phyloP scores from a whole-genome alignment of 2,888 invertebrate species.

The Steromphala cineraria region DNA sequence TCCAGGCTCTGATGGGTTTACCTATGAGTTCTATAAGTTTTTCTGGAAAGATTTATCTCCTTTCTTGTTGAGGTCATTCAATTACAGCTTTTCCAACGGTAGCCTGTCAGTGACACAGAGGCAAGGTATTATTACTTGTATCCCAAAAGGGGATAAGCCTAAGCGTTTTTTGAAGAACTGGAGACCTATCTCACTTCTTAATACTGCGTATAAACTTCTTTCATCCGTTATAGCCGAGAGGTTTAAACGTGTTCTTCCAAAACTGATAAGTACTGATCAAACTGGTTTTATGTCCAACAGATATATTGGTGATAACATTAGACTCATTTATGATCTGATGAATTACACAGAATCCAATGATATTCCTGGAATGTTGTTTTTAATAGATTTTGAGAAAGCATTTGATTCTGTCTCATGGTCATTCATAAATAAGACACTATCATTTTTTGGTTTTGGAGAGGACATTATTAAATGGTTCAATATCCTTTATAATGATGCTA shows the following conservation, averaged over 20 bases:
- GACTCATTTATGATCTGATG: slow-evolving; percentile 31
- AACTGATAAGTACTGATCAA: slow-evolving; percentile 25
- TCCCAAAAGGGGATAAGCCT: too few relatives aligned
- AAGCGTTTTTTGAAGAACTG: slow-evolving; percentile 28
- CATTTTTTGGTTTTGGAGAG: slow-evolving; percentile 29
- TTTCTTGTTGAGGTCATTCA: slow-evolving; percentile 13
- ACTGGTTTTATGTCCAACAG: slow-evolving; percentile 14
- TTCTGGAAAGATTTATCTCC: slow-evolving; percentile 25
- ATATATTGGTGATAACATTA: slow-evolving; percentile 28
- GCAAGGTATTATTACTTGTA: slow-evolving; percentile 36
- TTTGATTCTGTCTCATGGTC: slow-evolving; percentile 29
- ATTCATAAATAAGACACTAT: slow-evolving; percentile 25
- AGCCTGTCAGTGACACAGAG: slow-evolving; percentile 26
- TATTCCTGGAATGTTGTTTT: slow-evolving; percentile 21
- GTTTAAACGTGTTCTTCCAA: slow-evolving; percentile 17
- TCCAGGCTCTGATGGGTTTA: slow-evolving; percentile 30
- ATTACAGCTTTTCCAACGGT: slow-evolving; percentile 14
- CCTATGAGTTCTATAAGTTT: slow-evolving; percentile 28
- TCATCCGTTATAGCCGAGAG: slow-evolving; percentile 28
- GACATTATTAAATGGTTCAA: slow-evolving; percentile 22
- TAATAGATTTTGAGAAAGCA: slow-evolving; percentile 35
- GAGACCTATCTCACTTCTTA: slow-evolving; percentile 17
- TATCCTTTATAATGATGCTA: slow-evolving; percentile 24
- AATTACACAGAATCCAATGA: slow-evolving; percentile 24
- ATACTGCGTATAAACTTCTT: slow-evolving; percentile 29